phyloP scores from a whole-genome alignment of 2,113 vertebrate genomes.

The Lagopus muta region DNA sequence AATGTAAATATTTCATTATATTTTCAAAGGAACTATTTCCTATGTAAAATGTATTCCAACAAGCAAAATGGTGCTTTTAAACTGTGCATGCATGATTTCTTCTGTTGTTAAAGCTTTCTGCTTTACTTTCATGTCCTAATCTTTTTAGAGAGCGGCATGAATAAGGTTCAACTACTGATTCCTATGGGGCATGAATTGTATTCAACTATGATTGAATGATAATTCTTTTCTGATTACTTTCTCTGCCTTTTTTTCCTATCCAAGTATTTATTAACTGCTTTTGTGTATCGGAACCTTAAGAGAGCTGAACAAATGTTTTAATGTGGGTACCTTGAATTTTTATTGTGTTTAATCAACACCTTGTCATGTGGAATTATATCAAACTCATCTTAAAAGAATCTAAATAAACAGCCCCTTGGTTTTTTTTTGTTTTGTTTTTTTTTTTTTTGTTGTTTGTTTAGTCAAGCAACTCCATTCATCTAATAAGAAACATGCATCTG shows the following conservation, averaged over 20 bases:
- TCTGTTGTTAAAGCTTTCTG: slow-evolving; percentile 12
- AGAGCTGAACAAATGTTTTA: not conserved
- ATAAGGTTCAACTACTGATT: not conserved
- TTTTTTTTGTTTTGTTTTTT: slow-evolving; percentile 74
- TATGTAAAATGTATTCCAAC: not conserved
- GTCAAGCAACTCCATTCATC: slow-evolving; percentile 71
- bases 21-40: slow-evolving; percentile 39
- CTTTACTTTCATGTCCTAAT: not conserved
- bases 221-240: not conserved
- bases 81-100: slow-evolving; percentile 14
- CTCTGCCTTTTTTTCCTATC: not conserved
- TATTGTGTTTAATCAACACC: slow-evolving; percentile 24
- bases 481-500: slow-evolving; percentile 72
- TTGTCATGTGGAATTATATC: slow-evolving; percentile 53
- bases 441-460: slow-evolving; percentile 59
- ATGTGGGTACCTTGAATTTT: not conserved
- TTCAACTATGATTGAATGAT: not conserved
- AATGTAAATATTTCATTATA: slow-evolving; percentile 48
- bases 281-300: not conserved
- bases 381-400: slow-evolving; percentile 51
- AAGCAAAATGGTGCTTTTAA: slow-evolving; percentile 49
- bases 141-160: not conserved
- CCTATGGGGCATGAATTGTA: not conserved
- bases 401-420: slow-evolving; percentile 68
- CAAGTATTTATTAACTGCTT: not conserved